Base-by-base conservation (phyloP, 2,113 vertebrate genomes). In the Saguinus imperator region DNA sequence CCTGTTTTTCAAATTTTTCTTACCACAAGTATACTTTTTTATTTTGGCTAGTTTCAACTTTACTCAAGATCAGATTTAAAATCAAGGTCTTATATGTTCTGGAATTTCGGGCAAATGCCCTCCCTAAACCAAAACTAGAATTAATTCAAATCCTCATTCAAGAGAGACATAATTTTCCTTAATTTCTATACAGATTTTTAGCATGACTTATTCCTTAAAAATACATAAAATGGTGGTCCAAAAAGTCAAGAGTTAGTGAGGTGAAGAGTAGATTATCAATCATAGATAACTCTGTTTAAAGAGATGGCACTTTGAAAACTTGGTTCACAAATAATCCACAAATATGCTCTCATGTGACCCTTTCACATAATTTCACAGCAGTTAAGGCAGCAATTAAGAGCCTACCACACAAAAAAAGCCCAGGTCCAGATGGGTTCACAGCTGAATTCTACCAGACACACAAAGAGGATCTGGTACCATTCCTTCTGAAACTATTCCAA, bases 191-290 rank as follows among this genome's bases (percentile, higher is more conserved):
- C 40, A 3, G 11, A 27, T 79, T 80, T 92, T 57, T 45, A 5
- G 0, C 3, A 43, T 32, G 45, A 55, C 61, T 1, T 40, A 29
- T 57, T 29, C 17, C 27, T 68, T 29, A 75, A 8, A 18, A 89
- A 64, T 29, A 29, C 27, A 25, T 20, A 57, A 23, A 85, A n/a
- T 76, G 27, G 12, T 82, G 27, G 14, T 40, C 5, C 3, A 73
- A 58, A 35, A 70, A 79, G 45, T 35, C 45, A 8, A 43, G 21
- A 89, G 66, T 64, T 52, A 6, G 25, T 55, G 13, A 40, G 7
- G 29, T 27, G 18, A 82, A 72, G 23, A 35, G 8, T 40, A 52
- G 0, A 0, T 35, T 35, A 45, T 16, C 0, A 12, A 40, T 5
- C 18, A 52, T 18, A 73, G 40, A 61, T 48, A 94, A 48, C 6